Conservation (phyloP, 2,888 invertebrate genomes). For the Himalopsyche japonica region DNA sequence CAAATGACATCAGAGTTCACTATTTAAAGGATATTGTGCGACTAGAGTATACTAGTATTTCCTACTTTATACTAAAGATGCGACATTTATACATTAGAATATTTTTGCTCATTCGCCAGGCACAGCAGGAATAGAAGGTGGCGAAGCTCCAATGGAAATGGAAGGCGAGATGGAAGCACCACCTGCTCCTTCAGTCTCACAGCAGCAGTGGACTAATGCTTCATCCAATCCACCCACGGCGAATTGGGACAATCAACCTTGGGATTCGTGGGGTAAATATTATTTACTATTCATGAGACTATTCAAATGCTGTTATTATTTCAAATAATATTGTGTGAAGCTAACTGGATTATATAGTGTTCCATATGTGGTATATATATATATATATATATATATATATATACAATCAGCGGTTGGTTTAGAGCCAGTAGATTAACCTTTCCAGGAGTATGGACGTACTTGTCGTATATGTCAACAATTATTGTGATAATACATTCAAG, state of each 20-base stretch:
- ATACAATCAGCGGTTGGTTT: too few relatives aligned
- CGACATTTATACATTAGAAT: background rate
- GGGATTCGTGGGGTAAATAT: slow-evolving; percentile 56
- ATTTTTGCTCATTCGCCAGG: background rate
- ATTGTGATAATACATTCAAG: too few relatives aligned
- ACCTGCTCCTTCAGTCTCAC: slow-evolving; percentile 50
- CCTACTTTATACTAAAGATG: background rate
- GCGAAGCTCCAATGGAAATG: slow-evolving; percentile 88
- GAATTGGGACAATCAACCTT: slow-evolving; percentile 47
- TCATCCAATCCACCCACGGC: slow-evolving; percentile 11
- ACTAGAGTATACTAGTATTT: too few relatives aligned
- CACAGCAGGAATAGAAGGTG: slow-evolving; percentile 63
- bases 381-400: too few relatives aligned
- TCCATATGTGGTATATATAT: too few relatives aligned
- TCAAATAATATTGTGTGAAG: background rate
- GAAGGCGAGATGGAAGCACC: slow-evolving; percentile 66
- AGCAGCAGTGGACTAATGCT: slow-evolving; percentile 48
- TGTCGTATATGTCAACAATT: too few relatives aligned
- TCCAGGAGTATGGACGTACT: too few relatives aligned
- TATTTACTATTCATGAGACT: background rate
- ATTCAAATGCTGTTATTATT: background rate
- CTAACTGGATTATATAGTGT: too few relatives aligned
- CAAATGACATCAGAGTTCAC: too few relatives aligned
- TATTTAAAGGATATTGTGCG: too few relatives aligned
- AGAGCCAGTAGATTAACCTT: too few relatives aligned